Evolutionary conservation across 2,113 vertebrate species (phyloP).

Genomic region (Polypterus bichir): DNA sequence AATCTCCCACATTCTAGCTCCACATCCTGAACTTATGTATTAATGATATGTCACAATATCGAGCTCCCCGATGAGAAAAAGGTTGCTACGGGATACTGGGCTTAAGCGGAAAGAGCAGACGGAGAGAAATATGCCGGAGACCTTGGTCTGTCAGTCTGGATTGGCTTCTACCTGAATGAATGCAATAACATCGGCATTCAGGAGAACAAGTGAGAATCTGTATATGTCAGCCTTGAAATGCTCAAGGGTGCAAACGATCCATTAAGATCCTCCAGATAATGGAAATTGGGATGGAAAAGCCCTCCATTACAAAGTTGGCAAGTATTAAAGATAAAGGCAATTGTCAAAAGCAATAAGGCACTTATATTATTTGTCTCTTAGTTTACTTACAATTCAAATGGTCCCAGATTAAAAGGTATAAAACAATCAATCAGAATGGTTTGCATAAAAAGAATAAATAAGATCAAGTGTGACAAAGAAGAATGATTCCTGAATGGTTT

Average conservation of each 20-base stretch:
- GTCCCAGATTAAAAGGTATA: constrained; percentile 8
- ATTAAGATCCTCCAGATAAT: constrained; percentile 5
- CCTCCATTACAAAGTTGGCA: too few relatives aligned
- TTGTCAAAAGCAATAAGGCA: too few relatives aligned
- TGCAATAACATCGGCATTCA: neutral
- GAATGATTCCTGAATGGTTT: too few relatives aligned
- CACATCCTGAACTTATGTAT: constrained; percentile 35
- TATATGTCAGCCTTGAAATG: constrained; percentile 23
- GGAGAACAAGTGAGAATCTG: constrained; percentile 2
- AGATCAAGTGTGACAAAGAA: too few relatives aligned
- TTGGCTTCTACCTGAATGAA: constrained; percentile 22
- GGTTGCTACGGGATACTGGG: constrained; percentile 45
- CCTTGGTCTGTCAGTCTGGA: constrained; percentile 27
- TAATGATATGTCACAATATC: constrained; percentile 39
- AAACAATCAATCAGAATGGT: neutral
- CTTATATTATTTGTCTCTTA: neutral
- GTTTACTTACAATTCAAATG: constrained; percentile 23
- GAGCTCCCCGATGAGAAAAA: constrained; percentile 36
- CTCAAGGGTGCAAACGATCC: constrained; percentile 22
- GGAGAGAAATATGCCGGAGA: constrained; percentile 26
- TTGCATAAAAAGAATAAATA: too few relatives aligned
- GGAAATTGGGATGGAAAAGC: neutral
- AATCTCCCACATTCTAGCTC: constrained; percentile 29
- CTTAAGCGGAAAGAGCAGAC: constrained; percentile 17
- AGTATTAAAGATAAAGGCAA: too few relatives aligned